Evolutionary conservation across 2,888 invertebrate species (phyloP).

Genomic region (Diaphora mendica): DNA sequence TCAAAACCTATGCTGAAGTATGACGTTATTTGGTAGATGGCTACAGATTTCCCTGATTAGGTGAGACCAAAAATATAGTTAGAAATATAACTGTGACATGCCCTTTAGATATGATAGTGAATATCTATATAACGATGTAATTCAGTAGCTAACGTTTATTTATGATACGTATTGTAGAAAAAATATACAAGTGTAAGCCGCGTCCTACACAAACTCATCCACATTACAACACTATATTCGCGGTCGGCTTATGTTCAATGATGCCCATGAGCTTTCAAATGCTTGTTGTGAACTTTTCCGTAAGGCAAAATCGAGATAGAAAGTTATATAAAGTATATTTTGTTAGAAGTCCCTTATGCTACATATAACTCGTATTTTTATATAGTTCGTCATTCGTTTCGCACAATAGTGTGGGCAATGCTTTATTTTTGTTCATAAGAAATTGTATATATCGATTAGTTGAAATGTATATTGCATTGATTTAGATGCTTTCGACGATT

Average conservation of each 20-base stretch:
- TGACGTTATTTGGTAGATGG: background rate
- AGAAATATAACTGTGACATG: background rate
- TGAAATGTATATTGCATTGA: no score
- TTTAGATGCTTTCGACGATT: no score
- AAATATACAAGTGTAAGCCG: background rate
- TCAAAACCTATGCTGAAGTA: background rate
- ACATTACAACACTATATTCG: constrained; percentile 5
- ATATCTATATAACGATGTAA: no score
- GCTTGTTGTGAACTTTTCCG: background rate
- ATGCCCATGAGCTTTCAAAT: constrained; percentile 31
- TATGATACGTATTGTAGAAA: background rate
- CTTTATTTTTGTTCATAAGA: no score
- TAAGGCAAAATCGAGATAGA: background rate
- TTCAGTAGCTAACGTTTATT: background rate
- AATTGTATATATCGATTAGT: no score
- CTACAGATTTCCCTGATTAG: no score
- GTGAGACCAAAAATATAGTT: no score
- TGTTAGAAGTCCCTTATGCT: background rate
- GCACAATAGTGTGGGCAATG: no score
- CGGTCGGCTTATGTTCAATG: constrained; percentile 40
- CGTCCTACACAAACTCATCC: background rate
- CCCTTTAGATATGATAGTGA: no score
- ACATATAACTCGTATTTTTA: background rate
- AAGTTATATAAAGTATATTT: background rate
- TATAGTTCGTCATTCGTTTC: background rate